Base-by-base conservation (phyloP, 2,797 vertebrate genomes). In the Toxotes lorentzi region DNA sequence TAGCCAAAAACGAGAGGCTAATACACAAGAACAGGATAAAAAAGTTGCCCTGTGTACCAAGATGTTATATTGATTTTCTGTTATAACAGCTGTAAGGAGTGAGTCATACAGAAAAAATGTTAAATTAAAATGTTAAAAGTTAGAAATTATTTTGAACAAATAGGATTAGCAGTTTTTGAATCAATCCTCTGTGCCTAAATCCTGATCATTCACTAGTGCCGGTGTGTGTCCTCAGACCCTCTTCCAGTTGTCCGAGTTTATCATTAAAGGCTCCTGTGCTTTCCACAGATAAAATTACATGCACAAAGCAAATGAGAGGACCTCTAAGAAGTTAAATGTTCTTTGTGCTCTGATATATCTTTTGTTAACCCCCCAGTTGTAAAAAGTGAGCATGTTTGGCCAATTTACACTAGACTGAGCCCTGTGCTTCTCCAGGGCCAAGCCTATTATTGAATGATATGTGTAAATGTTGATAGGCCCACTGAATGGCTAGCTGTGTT, bases 241-340 rank as follows among this genome's bases (percentile, higher is more conserved):
- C 68, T 76, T 48, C 54, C 62, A 67, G 21, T 45, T 78, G 78
- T 67, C 71, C 6, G 67, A 70, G 78, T 81, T 80, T 61, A 76
- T 89, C 67, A 83, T 93, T 84, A 88, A 80, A 86, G 68, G 71
- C 86, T 78, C 88, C 81, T 72, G 61, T 88, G 73, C 62, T 79
- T 68, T 81, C 50, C 85, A 78, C 70, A 76, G 76, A 90, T 78
- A 77, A 70, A 85, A 91, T 88, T 62, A 73, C 83, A 88, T 89
- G 87, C 84, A 90, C 87, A 89, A 91, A 93, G 84, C 88, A 93
- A 93, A 92, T 88, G 74, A 92, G 88, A 87, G 50, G 57, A 66
- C 50, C 80, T 62, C 54, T 78, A 82, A 86, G 76, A 90, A 86
- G 82, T 87, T 90, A 92, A 93, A 83, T 88, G 82, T 69, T 83